These are phyloP conservation scores for Aphidius ervi DNA, from an alignment of 1,140 invertebrate genomes.

Conservation along the genomic window DNA sequence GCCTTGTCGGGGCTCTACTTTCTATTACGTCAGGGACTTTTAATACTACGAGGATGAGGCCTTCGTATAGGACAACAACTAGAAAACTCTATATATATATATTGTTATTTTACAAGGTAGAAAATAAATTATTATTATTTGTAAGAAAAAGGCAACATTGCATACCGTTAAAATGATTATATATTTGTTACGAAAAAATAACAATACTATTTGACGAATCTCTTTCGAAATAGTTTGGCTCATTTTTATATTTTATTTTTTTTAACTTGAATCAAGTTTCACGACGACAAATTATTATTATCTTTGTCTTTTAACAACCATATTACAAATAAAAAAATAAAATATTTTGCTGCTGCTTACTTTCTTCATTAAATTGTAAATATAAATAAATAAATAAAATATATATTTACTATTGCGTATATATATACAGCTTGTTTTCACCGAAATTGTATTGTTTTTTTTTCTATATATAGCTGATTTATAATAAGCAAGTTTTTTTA, in stretches of 20 bases:
- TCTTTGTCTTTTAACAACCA: too few species aligned
- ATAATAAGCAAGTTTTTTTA: background rate
- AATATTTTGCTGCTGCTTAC: too few species aligned
- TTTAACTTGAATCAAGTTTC: too few species aligned
- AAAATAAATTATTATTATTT: background rate
- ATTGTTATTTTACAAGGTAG: background rate
- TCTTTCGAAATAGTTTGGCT: background rate
- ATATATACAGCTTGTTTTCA: too few species aligned
- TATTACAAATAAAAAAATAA: too few species aligned
- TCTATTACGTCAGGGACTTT: constrained; percentile 21
- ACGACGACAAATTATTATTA: too few species aligned
- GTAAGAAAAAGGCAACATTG: background rate
- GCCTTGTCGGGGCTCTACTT: constrained; percentile 19
- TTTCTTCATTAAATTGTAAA: too few species aligned
- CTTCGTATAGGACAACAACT: background rate
- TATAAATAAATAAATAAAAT: too few species aligned
- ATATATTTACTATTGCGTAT: too few species aligned
- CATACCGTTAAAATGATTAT: background rate
- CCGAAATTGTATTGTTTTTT: too few species aligned
- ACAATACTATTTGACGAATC: background rate
- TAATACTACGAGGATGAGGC: constrained; percentile 12
- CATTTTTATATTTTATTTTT: too few species aligned
- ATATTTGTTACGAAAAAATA: background rate
- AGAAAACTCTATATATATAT: background rate
- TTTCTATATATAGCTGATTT: background rate